phyloP scores from a whole-genome alignment of 2,113 vertebrate genomes.

The Ceyx melanurus region DNA sequence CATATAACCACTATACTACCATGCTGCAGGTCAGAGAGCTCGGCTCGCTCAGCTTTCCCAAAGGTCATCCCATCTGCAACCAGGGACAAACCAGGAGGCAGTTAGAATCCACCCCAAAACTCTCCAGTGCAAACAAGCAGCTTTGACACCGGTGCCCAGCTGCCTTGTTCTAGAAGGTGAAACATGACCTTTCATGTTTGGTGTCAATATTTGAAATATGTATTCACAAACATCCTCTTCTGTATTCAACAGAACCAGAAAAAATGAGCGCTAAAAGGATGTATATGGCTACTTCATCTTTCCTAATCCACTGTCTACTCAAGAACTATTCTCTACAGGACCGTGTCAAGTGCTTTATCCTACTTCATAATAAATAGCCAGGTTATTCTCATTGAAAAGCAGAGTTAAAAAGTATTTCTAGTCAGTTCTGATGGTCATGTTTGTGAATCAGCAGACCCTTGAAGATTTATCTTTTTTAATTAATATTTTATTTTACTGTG shows the following conservation, averaged over 20 bases:
- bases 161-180: background rate
- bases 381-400: background rate
- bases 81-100: background rate
- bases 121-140: background rate
- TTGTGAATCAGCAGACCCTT: background rate
- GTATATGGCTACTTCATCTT: background rate
- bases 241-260: background rate
- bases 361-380: background rate
- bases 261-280: background rate
- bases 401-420: background rate
- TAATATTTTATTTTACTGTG: background rate
- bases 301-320: background rate
- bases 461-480: background rate
- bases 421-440: background rate
- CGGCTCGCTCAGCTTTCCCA: background rate
- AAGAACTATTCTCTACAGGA: background rate
- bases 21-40: background rate
- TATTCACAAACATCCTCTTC: background rate
- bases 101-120: background rate
- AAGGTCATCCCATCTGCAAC: background rate
- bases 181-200: background rate
- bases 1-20: background rate
- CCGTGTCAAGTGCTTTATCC: background rate
- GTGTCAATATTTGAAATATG: background rate
- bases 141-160: background rate